Base-by-base conservation (phyloP, 2,797 vertebrate species). In the Enteromius argenteus region DNA sequence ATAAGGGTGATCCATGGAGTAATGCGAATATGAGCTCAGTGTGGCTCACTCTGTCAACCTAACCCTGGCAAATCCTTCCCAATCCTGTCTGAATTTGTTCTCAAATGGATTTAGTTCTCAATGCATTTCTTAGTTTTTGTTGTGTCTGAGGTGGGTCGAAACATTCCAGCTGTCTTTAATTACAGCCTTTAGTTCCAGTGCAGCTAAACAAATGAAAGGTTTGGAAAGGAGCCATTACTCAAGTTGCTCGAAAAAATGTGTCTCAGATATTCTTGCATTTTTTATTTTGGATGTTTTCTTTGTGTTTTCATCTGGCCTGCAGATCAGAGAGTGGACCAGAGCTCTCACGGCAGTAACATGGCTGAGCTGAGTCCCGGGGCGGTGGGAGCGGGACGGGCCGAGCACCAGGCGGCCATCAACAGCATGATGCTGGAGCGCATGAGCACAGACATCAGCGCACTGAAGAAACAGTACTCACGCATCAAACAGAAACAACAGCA, bases 381-480 rank as follows among this genome's bases (percentile, higher is more conserved):
- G 0, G 96, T 99, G 89, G 96, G 96, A 14, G 95, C 96, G 0
- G 95, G 96, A 67, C 91, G 96, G 72, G 96, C 95, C 0, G 98
- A 99, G 60, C 97, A 98, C 88, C 96, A 98, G 4, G 97, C 97
- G 0, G 96, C 96, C n/a, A 97, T 99, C 90, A 99, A 99, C 94
- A 98, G 98, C 87, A 99, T 99, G 98, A 98, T 99, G 97, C 96
- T 96, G 96, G 98, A 99, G 83, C 95, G 98, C 5, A 99, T 99
- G 98, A 99, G 96, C 91, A 99, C 97, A 0, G 98, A 99, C 89
- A 98, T 99, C 92, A 95, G 90, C 0, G 98, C 98, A 0, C 95
- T 99, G 83, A 98, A 97, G 92, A 96, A 95, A 88, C 98, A 99
- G 78, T 99, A 99, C 85, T 92, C 95, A 0, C 96, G 98, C 81